Evolutionary conservation across 2,888 invertebrate genomes (phyloP), one percentile per base, ranked within the genome.

Genomic region (Glyphotaelius pellucidus): DNA sequence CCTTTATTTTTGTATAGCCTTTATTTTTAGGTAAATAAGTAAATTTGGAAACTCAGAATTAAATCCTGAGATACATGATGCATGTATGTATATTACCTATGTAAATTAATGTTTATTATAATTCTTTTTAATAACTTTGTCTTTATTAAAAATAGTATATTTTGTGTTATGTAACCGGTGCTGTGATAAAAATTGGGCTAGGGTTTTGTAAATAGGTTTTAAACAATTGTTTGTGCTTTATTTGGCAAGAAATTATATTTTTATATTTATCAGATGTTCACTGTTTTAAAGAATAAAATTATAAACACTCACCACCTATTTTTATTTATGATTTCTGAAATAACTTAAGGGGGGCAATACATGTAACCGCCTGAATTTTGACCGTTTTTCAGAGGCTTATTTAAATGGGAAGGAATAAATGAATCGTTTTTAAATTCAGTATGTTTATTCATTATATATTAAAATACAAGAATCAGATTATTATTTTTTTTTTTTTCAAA

Each of bases 151-250:
- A 81, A 32, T 32, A 15, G 32, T 32, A 31, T 32, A 14, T 32
- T 81, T 31, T 81, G 32, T 81, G 32, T 81, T 32, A 81, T 81
- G 19, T 67, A 88, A 52, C 32, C 30, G 52, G 67, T 88, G 88
- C 67, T 88, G 15, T 79, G 79, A 35, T 88, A 88, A 88, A 67
- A 88, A 88, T 15, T 32, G 88, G 52, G 47, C 31, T 88, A 31
- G 67, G 88, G 52, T 47, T 52, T 19, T 47, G 88, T 88, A 35
- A n/a, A 32, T 67, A 88, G 12, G 35, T 88, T 88, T 88, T 52
- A 15, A 86, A 38, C 47, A 11, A 30, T 47, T 7, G 86, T 47
- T 86, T 86, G 5, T 86, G 42, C 31, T 5, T 42, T 42, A 86
- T 86, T 42, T 14, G 47, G 79, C 19, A 88, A 31, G 32, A 52